Conservation (phyloP, 2,113 vertebrate genomes). For the Meriones unguiculatus region DNA sequence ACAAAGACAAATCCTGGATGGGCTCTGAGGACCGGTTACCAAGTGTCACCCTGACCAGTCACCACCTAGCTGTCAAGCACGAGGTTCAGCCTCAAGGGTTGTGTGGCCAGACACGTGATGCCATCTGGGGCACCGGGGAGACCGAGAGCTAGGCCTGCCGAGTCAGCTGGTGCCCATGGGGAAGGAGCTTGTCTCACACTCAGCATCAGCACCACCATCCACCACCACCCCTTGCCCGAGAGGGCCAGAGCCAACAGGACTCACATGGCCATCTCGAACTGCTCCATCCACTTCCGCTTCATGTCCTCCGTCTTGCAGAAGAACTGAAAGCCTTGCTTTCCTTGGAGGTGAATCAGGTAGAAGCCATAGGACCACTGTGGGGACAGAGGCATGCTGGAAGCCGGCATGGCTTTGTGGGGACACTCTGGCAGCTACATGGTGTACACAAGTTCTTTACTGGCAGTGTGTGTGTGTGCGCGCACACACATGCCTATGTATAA, state of each 20-base stretch:
- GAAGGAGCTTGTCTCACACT: not conserved
- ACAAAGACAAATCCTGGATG: not conserved
- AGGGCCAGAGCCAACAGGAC: slow-evolving; percentile 64
- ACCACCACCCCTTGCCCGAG: not conserved
- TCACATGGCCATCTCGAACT: slow-evolving; percentile 99
- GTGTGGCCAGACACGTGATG: not conserved
- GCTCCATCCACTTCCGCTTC: slow-evolving; percentile 99
- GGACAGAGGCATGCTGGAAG: accelerated
- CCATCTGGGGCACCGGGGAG: not conserved
- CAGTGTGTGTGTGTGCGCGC: too few species aligned
- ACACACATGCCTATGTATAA: too few species aligned
- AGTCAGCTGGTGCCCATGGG: accelerated
- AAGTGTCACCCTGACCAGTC: not conserved
- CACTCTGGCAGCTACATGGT: not conserved
- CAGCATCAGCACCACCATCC: not conserved
- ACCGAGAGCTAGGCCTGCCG: not conserved
- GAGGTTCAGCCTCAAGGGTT: not conserved
- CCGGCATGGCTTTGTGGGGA: not conserved
- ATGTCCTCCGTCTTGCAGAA: slow-evolving; percentile 99
- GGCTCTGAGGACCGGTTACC: not conserved
- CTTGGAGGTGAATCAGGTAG: slow-evolving; percentile 97
- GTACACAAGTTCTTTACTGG: accelerated
- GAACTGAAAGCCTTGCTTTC: slow-evolving; percentile 99
- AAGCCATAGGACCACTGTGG: slow-evolving; percentile 99
- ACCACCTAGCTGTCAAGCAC: not conserved